These are phyloP conservation scores for Eulemur albifrons DNA, from an alignment of 2,797 vertebrate species.

Conservation along the genomic window DNA sequence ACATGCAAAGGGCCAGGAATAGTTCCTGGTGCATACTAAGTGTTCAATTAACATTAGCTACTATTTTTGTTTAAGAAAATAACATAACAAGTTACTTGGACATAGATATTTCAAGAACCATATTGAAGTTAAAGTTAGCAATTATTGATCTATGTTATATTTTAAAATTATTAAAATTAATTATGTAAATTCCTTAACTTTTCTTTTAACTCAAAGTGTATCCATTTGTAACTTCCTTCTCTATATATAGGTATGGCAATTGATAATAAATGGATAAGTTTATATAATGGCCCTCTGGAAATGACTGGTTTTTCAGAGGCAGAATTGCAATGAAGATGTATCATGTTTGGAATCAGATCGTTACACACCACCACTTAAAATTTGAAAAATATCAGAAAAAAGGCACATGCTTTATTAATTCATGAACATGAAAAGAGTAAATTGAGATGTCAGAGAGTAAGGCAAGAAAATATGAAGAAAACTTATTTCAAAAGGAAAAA, in stretches of 20 bases:
- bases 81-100: not conserved
- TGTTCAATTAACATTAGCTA: not conserved
- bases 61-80: conserved; percentile 12
- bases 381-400: conserved; percentile 47
- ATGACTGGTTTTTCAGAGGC: not conserved
- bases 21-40: not conserved
- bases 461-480: conserved; percentile 31
- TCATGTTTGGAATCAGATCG: conserved; percentile 35
- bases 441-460: conserved; percentile 50
- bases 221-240: not conserved
- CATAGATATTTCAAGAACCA: not conserved
- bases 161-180: conserved; percentile 20
- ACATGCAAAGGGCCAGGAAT: not conserved
- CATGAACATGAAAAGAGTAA: conserved; percentile 32
- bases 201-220: not conserved
- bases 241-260: not conserved
- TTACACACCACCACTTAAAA: conserved; percentile 33
- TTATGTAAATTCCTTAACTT: not conserved
- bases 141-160: not conserved
- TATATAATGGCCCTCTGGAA: not conserved
- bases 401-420: conserved; percentile 53
- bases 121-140: not conserved
- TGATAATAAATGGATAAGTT: not conserved
- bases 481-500: conserved; percentile 23
- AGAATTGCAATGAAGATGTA: conserved; percentile 16